Base-by-base conservation (phyloP, 2,888 invertebrate genomes). In the Tinea pellionella region DNA sequence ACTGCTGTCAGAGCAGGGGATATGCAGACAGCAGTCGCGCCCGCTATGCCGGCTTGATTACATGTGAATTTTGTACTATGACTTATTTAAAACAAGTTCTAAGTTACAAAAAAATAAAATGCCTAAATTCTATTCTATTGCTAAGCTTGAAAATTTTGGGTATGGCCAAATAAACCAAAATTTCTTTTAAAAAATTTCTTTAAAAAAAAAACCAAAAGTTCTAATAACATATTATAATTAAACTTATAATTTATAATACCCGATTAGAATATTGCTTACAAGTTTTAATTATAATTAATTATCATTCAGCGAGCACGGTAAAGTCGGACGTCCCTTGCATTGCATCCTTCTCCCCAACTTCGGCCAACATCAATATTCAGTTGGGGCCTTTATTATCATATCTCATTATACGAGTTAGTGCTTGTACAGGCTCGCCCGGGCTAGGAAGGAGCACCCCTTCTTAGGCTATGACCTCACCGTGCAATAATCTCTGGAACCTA, bases 331-430 rank as follows among this genome's bases (percentile, higher is more conserved):
- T 32, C 41, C 58, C 42, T 43, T 18, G 43, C 56, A 81, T 75
- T 82, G 82, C 84, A 84, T 79, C 78, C 75, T 77, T 77, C 57
- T 32, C 57, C 55, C 12, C 19, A 83, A 84, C 82, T 60, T 86
- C 78, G 72, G 57, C 15, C 75, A 73, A 74, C 85, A 86, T 87
- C 86, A 87, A 87, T 87, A 86, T 87, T 87, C 86, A 78, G 78
- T 73, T 72, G 75, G 73, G 78, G 78, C 85, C 78, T 86, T 86
- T 87, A 86, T 87, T 87, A 87, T 86, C 87, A 86, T 87, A 87
- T 87, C 86, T 87, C 87, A 87, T 87, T 87, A 87, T 87, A 81
- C 84, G 77, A 87, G 86, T 87, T 87, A 87, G 86, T 83, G 83
- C 83, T 83, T 76, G 78, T 76, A 77, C 74, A 79, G 77, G 66